Evolutionary conservation across 2,888 invertebrate species (phyloP).

Genomic region (Melanostoma mellinum): DNA sequence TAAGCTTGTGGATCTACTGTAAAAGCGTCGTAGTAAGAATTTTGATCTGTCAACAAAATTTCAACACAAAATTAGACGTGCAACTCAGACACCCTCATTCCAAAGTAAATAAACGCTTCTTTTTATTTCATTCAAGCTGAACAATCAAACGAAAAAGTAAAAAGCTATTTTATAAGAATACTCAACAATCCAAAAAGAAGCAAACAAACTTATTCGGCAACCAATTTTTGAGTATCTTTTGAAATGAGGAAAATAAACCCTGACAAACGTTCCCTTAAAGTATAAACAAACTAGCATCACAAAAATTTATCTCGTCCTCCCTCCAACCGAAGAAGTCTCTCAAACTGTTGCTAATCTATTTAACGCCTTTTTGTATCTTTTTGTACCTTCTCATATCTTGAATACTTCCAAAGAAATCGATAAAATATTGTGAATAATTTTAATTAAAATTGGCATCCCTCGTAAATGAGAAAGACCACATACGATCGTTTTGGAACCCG

Average conservation of each 20-base stretch:
- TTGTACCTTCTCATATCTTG: background rate
- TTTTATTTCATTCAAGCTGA: too few relatives aligned
- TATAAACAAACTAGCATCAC: slow-evolving; percentile 16
- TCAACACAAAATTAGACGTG: too few relatives aligned
- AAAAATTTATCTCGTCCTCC: slow-evolving; percentile 6
- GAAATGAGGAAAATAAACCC: background rate
- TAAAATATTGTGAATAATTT: slow-evolving; percentile 56
- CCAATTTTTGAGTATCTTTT: background rate
- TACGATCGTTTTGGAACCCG: slow-evolving; percentile 1
- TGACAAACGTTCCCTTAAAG: background rate
- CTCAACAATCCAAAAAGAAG: too few relatives aligned
- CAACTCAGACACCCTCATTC: too few relatives aligned
- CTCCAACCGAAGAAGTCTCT: background rate
- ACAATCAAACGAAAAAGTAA: too few relatives aligned
- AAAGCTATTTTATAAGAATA: too few relatives aligned
- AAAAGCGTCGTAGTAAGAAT: too few relatives aligned
- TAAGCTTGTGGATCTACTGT: too few relatives aligned
- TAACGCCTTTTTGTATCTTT: slow-evolving; percentile 1
- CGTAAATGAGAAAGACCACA: slow-evolving; percentile 34
- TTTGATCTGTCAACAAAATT: too few relatives aligned
- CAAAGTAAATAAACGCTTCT: too few relatives aligned
- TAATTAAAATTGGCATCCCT: slow-evolving; percentile 44
- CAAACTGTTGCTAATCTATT: slow-evolving; percentile 10
- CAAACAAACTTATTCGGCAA: too few relatives aligned
- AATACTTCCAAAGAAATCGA: too few relatives aligned